phyloP scores from a whole-genome alignment of 2,797 vertebrate species.

The Poecilia picta region DNA sequence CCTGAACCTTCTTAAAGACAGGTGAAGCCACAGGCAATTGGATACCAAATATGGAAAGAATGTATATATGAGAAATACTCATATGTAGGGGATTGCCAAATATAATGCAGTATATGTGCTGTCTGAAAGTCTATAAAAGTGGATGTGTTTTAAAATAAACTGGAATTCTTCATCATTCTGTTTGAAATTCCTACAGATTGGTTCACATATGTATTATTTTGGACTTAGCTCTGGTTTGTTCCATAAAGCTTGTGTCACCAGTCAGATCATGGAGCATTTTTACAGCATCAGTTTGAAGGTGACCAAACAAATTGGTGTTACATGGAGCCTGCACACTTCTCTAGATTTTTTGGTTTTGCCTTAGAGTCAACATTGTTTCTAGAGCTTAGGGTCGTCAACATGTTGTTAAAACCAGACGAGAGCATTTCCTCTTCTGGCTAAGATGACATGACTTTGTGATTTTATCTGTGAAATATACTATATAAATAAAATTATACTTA shows the following conservation, averaged over 20 bases:
- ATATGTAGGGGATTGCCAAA: not conserved
- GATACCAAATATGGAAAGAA: not conserved
- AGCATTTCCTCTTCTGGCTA: not conserved
- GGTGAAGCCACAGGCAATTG: not conserved
- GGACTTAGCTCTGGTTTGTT: not conserved
- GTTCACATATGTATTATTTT: not conserved
- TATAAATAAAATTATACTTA: not conserved
- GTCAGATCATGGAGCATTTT: not conserved
- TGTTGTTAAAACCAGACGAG: not conserved
- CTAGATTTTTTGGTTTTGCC: not conserved
- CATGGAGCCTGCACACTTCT: not conserved
- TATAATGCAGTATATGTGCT: not conserved
- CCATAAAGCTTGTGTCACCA: not conserved
- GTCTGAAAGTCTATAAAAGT: not conserved
- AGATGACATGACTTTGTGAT: not conserved
- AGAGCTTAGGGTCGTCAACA: not conserved
- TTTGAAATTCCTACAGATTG: not conserved
- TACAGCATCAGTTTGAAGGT: not conserved
- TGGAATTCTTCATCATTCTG: not conserved
- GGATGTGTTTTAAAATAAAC: not conserved
- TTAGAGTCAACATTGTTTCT: not conserved
- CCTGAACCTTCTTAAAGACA: not conserved
- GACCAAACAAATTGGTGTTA: not conserved
- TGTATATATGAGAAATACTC: not conserved
- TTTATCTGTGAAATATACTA: not conserved